Evolutionary conservation across 2,888 invertebrate species (phyloP), one percentile per base, ranked within the genome.

Genomic region (Encarsia formosa): DNA sequence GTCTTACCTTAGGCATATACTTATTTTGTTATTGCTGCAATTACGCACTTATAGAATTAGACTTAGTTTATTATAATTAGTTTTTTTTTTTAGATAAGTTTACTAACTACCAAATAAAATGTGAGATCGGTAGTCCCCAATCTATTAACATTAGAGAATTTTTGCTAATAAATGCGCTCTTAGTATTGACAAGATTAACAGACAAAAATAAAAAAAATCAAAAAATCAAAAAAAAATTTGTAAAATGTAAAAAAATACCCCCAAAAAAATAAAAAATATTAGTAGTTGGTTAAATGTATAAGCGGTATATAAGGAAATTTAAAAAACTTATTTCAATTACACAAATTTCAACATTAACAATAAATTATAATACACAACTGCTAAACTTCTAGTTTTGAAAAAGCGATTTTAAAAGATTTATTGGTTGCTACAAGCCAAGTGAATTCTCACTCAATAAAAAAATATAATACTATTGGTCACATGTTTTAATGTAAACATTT

Each of bases 141-240:
- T 69, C 65, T 53, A 65, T 70, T 69, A 64, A 66, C 66, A 59
- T 60, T 54, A 58, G 54, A 67, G 66, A 64, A 39, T 64, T 67
- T 43, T 65, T 66, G 66, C 60, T 68, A 67, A 66, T 68, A 65
- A 70, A 65, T 67, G 65, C 59, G 65, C 61, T 66, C 67, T 66
- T 63, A 64, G 66, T 65, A 68, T 69, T 70, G 67, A 68, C 63
- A 63, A 60, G 65, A 64, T 66, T 54, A 64, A 67, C 60, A 65
- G 65, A 65, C 61, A 61, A 59, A 61, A 59, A 56, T 50, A 56
- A 61, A 60, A 59, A 44, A 56, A 47, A 53, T 55, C 56, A 60
- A 62, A 60, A 56, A 48, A 56, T 37, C 59, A 65, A 61, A 63
- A 61, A 56, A 60, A 60, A n/a, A n/a, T 57, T 42, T 59, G 65